phyloP scores from a whole-genome alignment of 2,888 invertebrate species.

The Hydriomena furcata region DNA sequence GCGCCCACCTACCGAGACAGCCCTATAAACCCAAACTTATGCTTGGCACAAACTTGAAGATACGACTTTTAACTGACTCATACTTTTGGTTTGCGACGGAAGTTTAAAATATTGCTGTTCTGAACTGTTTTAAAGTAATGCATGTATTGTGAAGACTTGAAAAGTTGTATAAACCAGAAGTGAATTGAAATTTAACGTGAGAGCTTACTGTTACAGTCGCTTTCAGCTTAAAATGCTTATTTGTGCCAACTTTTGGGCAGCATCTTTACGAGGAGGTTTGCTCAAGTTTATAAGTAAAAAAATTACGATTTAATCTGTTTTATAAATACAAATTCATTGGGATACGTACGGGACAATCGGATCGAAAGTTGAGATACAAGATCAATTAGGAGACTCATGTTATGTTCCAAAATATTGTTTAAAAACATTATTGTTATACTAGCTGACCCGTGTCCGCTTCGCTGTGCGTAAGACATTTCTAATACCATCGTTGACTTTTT shows the following conservation, averaged over 20 bases:
- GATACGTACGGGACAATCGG: no score
- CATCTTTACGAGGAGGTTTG: no score
- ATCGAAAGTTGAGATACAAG: no score
- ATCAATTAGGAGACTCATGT: no score
- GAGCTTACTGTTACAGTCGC: not conserved
- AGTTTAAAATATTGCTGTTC: conserved; percentile 35
- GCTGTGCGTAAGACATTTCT: no score
- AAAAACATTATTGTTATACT: no score
- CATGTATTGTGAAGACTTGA: conserved; percentile 1
- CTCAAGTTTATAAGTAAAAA: no score
- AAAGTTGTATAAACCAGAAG: not conserved
- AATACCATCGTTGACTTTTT: no score
- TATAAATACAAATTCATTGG: no score
- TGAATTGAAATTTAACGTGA: not conserved
- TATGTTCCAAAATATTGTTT: no score
- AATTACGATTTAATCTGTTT: no score
- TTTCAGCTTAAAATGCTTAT: not conserved
- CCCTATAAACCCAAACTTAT: conserved; percentile 35
- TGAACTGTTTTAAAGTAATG: conserved; percentile 18
- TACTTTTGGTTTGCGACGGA: conserved; percentile 27
- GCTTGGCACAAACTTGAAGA: conserved; percentile 33
- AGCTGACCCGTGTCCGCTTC: no score
- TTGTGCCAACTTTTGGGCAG: not conserved
- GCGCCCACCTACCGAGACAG: conserved; percentile 22
- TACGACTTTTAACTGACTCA: conserved; percentile 34